phyloP scores from a whole-genome alignment of 2,113 vertebrate species.

The Indicator maculatus region DNA sequence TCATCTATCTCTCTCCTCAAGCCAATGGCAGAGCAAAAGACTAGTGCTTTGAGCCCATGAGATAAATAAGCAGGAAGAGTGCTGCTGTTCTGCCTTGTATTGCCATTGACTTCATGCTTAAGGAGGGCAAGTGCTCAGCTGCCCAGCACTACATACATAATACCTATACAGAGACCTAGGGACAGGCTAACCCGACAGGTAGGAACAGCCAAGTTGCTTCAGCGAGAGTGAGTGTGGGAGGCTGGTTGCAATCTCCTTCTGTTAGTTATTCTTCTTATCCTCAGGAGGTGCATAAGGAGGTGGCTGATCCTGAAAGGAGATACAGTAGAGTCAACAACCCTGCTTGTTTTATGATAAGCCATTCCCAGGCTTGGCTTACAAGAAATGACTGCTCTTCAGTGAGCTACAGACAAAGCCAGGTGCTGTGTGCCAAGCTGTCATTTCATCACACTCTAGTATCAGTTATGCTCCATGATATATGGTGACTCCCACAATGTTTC shows the following conservation, averaged over 20 bases:
- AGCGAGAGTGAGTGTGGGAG: background rate
- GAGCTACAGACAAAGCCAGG: background rate
- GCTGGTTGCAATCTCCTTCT: background rate
- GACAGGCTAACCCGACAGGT: background rate
- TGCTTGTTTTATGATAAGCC: background rate
- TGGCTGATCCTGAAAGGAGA: constrained; percentile 79
- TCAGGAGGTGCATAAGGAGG: constrained; percentile 82
- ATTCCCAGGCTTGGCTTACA: background rate
- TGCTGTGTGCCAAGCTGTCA: background rate
- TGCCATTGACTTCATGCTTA: background rate
- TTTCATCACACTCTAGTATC: background rate
- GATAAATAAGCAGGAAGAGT: constrained; percentile 35
- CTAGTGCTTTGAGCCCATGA: background rate
- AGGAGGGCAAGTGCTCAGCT: background rate
- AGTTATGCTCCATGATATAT: background rate
- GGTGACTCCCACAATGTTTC: background rate
- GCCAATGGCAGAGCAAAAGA: constrained; percentile 12
- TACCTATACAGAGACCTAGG: constrained; percentile 22
- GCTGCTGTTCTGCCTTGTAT: constrained; percentile 14
- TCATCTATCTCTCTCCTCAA: constrained; percentile 17
- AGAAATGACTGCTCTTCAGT: background rate
- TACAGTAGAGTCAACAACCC: background rate
- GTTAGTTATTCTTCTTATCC: constrained; percentile 84
- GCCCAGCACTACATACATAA: background rate
- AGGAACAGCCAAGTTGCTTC: constrained; percentile 12